Percentiles rank a stretch among this genome's conserved stretches.
Evolutionary conservation across 2,888 invertebrate genomes (phyloP).

Genomic region (Rugalucina vietnamica): DNA sequence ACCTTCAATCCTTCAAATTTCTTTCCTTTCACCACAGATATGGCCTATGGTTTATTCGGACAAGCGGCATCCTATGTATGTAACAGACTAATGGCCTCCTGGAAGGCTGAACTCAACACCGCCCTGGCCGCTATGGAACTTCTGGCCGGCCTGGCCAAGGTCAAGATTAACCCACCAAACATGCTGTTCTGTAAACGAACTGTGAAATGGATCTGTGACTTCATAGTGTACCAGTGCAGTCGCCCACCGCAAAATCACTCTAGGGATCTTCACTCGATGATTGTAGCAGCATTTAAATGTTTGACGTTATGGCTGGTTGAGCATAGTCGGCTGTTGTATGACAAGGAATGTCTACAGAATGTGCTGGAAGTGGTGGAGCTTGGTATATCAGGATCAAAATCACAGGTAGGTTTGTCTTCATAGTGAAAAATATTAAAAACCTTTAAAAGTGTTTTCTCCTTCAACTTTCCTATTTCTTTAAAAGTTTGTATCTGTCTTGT

Average conservation of each 20-base stretch:
- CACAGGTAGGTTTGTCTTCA: slow-evolving; percentile 84
- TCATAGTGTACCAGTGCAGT: slow-evolving; percentile 96
- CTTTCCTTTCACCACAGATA: slow-evolving; percentile 87
- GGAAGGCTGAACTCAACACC: slow-evolving; percentile 97
- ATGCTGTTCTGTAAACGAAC: slow-evolving; percentile 82
- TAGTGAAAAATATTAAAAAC: no score
- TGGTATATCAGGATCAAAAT: slow-evolving; percentile 97
- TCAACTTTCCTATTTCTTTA: no score
- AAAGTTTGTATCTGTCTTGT: no score
- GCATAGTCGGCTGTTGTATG: slow-evolving; percentile 94
- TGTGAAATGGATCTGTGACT: slow-evolving; percentile 99
- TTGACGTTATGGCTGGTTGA: slow-evolving; percentile 93
- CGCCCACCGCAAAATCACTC: slow-evolving; percentile 94
- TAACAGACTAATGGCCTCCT: slow-evolving; percentile 96
- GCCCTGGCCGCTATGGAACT: slow-evolving; percentile 97
- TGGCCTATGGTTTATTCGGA: slow-evolving; percentile 94
- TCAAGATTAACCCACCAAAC: slow-evolving; percentile 78
- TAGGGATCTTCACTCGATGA: slow-evolving; percentile 95
- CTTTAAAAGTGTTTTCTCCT: no score
- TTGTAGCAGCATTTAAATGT: slow-evolving; percentile 88
- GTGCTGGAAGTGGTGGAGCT: slow-evolving; percentile 98
- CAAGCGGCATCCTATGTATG: slow-evolving; percentile 97
- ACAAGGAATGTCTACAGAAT: slow-evolving; percentile 95
- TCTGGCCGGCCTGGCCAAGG: slow-evolving; percentile 93
- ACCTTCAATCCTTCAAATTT: no score